Evolutionary conservation across 2,113 vertebrate species (phyloP), one percentile per base, ranked within the genome.

Genomic region (Tamias sibiricus): DNA sequence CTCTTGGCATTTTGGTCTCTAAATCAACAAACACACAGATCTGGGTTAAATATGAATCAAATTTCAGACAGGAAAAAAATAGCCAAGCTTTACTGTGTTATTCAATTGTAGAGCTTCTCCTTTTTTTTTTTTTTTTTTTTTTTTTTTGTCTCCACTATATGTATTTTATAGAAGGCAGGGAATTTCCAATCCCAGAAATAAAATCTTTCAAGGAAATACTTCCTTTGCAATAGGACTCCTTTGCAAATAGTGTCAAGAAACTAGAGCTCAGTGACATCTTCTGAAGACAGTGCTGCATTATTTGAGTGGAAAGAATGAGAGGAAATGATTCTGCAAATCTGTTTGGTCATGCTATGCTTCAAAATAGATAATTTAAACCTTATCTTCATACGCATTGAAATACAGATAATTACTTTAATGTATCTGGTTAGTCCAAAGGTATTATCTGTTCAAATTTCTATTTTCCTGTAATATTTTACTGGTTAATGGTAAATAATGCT

Each of bases 1-100:
- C 57, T 88, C 32, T 87, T 95, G 96, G 96, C 96, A 96, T 37
- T 90, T 77, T 19, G 44, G 59, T 37, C 87, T 95, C 66, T 42
- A 85, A 94, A 93, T 93, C 52, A 10, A 40, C 90, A 66, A 10
- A 40, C 90, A 66, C 89, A 88, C 77, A 92, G 82, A 97, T 94
- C 95, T 96, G 77, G 52, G 54, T 95, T 96, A 97, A 94, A 90
- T 44, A 94, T 92, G 75, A 97, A 96, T 96, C 75, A 79, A 74
- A 95, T 95, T 87, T 97, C 92, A 97, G 68, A 72, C 2, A 35
- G 81, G 75, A 44, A 82, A 74, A 64, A 87, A 62, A 49, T 13
- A 76, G 89, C 44, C 89, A 74, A 47, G 24, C 0, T 24, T 95
- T 57, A 47, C 11, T 44, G 6, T 77, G 28, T 44, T 92, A 75